Evolutionary conservation across 2,113 vertebrate genomes (phyloP).

Genomic region (Dasyprocta punctata): DNA sequence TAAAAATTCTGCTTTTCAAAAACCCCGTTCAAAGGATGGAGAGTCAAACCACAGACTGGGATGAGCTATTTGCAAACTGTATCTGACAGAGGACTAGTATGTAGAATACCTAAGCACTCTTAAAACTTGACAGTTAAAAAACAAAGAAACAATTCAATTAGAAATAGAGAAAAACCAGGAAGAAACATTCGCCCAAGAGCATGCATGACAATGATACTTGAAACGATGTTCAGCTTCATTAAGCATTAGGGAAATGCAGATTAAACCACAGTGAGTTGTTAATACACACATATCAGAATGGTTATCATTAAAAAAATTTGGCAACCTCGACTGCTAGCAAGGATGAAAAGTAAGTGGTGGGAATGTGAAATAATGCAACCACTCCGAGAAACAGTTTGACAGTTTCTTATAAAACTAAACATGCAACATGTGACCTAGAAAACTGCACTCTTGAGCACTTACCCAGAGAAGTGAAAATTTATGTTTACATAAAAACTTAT

Average conservation of each 20-base stretch:
- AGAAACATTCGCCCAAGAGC: not conserved
- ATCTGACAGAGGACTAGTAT: not conserved
- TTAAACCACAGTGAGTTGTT: rapidly evolving
- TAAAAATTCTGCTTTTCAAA: not conserved
- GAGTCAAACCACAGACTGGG: not conserved
- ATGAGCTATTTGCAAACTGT: not conserved
- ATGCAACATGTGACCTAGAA: not conserved
- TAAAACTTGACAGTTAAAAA: not conserved
- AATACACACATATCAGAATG: not conserved
- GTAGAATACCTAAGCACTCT: not conserved
- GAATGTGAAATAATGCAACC: not conserved
- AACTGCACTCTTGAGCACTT: not conserved
- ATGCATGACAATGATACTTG: not conserved
- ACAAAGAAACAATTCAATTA: not conserved
- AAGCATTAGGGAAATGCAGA: not conserved
- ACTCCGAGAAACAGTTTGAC: not conserved
- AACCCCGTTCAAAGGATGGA: not conserved
- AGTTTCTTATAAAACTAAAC: not conserved
- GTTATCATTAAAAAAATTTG: not conserved
- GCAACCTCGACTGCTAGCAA: not conserved
- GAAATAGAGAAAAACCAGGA: not conserved
- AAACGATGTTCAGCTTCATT: not conserved
- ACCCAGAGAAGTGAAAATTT: not conserved
- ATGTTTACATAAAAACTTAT: not conserved
- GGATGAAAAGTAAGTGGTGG: not conserved